Percentiles rank a stretch among this genome's conserved stretches.
These are phyloP conservation scores for Tanytarsus gracilentus DNA, from an alignment of 2,888 invertebrate genomes.

Conservation along the genomic window DNA sequence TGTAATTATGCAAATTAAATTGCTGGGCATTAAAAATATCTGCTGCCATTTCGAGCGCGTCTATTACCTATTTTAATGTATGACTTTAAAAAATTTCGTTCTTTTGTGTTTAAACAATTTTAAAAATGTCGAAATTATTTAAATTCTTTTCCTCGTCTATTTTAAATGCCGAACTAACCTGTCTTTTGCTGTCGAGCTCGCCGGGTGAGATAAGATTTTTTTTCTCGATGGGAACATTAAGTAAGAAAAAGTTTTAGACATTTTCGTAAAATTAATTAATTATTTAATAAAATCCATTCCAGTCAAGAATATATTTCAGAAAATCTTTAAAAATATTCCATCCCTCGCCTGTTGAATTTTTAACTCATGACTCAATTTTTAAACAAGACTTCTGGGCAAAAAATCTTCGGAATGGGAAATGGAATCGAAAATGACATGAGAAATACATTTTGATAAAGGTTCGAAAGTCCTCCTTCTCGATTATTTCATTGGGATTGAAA, in stretches of 20 bases:
- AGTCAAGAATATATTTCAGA: too few relatives aligned
- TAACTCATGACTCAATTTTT: slow-evolving; percentile 8
- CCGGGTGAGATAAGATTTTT: not conserved
- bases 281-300: too few relatives aligned
- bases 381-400: too few relatives aligned
- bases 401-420: too few relatives aligned
- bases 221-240: too few relatives aligned
- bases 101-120: not conserved
- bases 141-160: not conserved
- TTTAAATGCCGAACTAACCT: not conserved
- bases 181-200: too few relatives aligned
- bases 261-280: too few relatives aligned
- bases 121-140: slow-evolving; percentile 8
- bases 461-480: not conserved
- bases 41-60: slow-evolving; percentile 13
- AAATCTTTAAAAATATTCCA: too few relatives aligned
- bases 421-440: not conserved
- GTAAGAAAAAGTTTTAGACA: too few relatives aligned
- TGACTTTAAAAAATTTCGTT: too few relatives aligned
- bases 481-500: not conserved
- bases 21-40: slow-evolving; percentile 17
- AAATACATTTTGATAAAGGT: slow-evolving; percentile 6
- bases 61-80: too few relatives aligned
- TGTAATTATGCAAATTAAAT: slow-evolving; percentile 27
- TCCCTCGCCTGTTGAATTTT: too few relatives aligned